These are phyloP conservation scores for Drosophila serrata DNA, from an alignment of 1,140 invertebrate genomes.

Conservation along the genomic window DNA sequence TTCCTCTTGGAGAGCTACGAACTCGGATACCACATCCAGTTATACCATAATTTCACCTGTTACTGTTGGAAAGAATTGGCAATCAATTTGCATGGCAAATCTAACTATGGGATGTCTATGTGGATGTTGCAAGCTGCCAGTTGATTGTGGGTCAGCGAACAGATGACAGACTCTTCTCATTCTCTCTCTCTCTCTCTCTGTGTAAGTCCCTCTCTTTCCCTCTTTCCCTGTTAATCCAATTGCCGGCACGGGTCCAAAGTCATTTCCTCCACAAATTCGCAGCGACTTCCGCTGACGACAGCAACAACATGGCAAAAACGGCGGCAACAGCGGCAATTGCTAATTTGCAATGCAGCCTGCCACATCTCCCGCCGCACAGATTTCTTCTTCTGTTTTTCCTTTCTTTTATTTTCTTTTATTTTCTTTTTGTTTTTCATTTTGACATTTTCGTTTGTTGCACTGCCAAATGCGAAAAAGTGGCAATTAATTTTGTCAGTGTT, in stretches of 20 bases:
- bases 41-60: background rate
- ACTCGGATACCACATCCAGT: background rate
- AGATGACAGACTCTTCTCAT: slow-evolving; percentile 18
- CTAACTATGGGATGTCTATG: background rate
- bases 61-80: background rate
- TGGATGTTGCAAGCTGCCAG: slow-evolving; percentile 9
- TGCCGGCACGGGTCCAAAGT: slow-evolving; percentile 50
- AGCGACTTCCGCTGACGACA: slow-evolving; percentile 71
- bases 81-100: slow-evolving; percentile 21
- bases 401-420: slow-evolving; percentile 38
- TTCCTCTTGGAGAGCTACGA: background rate
- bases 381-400: background rate
- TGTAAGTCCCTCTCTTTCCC: background rate
- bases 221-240: slow-evolving; percentile 24
- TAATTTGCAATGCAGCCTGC: slow-evolving; percentile 76
- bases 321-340: slow-evolving; percentile 59
- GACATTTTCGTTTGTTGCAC: slow-evolving; percentile 81
- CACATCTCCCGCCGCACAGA: background rate
- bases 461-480: slow-evolving; percentile 82
- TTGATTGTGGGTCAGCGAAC: slow-evolving; percentile 34
- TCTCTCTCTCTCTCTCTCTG: too few relatives aligned
- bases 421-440: slow-evolving; percentile 21
- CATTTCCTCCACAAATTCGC: slow-evolving; percentile 80
- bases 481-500: slow-evolving; percentile 83
- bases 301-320: slow-evolving; percentile 15